Percentiles rank a stretch among this genome's conserved stretches.
Evolutionary conservation across 2,888 invertebrate genomes (phyloP).

Genomic region (Coenonympha glycerion): DNA sequence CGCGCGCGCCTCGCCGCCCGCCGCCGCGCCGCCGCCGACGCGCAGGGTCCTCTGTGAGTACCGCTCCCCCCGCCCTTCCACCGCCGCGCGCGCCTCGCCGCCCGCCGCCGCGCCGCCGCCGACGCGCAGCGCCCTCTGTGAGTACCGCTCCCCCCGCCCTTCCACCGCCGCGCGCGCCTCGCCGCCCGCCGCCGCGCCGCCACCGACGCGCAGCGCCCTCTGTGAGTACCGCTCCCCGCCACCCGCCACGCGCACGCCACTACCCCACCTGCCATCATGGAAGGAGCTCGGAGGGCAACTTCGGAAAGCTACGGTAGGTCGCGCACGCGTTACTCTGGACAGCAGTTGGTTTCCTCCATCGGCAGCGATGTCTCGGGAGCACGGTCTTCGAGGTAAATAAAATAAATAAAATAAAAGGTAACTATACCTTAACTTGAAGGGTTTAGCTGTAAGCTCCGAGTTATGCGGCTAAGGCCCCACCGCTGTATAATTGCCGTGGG

Average conservation of each 20-base stretch:
- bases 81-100: constrained; percentile 74
- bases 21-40: background rate
- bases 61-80: constrained; percentile 73
- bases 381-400: no score
- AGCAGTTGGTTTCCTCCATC: no score
- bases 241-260: constrained; percentile 75
- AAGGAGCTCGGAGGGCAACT: no score
- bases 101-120: constrained; percentile 34
- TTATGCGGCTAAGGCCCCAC: no score
- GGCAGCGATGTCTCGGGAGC: no score
- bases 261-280: no score
- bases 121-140: constrained; percentile 38
- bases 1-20: constrained; percentile 75
- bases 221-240: constrained; percentile 66
- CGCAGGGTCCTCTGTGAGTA: constrained; percentile 44
- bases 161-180: constrained; percentile 74
- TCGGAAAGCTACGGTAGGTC: no score
- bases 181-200: constrained; percentile 48
- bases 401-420: no score
- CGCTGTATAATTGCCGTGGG: no score
- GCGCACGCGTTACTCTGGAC: no score
- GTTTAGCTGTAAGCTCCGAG: no score
- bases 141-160: constrained; percentile 70
- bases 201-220: background rate
- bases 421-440: no score